Evolutionary conservation across 2,888 invertebrate species (phyloP), one percentile per base, ranked within the genome.

Genomic region (Lypha dubia): DNA sequence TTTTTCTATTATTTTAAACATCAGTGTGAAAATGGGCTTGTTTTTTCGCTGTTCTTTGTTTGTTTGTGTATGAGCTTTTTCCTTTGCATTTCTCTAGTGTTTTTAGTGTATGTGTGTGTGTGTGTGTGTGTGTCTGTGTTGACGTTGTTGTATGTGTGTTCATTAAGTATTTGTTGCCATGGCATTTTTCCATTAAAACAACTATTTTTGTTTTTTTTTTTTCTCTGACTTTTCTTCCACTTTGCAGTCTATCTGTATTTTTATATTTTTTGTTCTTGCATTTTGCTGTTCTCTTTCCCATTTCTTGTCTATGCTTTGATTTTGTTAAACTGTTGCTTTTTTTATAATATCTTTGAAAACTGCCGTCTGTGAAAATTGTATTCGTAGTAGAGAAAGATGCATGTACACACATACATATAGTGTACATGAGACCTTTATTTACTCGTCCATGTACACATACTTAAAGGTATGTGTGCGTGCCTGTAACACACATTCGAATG

Each of bases 131-230:
- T 70, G n/a, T 9, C 3, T 15, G 1, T 22, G 6, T 20, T 74
- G 51, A 41, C 62, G 24, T 5, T 65, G 35, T 38, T 53, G 56
- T 56, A 60, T 63, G 68, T 62, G 2, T 41, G 20, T 68, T 65
- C 68, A 22, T 75, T 70, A 60, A 44, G 75, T 82, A 60, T 85
- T 85, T 79, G 74, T 85, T 85, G 85, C 85, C 63, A 82, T 85
- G 82, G 82, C 75, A 85, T 70, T 85, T 82, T 65, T 51, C 35
- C 67, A 20, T 68, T 63, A 51, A 51, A 13, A 38, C 28, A 28
- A n/a, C n/a, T n/a, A n/a, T n/a, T n/a, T n/a, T n/a, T n/a, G n/a
- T n/a, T n/a, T n/a, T 28, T 56, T 17, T 11, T 13, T 38, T 83
- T 28, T 67, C 44, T 58, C 24, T 62, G 3, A 17, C 15, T 65